These are phyloP conservation scores for Atta colombica DNA, from an alignment of 1,140 invertebrate species.

Conservation along the genomic window DNA sequence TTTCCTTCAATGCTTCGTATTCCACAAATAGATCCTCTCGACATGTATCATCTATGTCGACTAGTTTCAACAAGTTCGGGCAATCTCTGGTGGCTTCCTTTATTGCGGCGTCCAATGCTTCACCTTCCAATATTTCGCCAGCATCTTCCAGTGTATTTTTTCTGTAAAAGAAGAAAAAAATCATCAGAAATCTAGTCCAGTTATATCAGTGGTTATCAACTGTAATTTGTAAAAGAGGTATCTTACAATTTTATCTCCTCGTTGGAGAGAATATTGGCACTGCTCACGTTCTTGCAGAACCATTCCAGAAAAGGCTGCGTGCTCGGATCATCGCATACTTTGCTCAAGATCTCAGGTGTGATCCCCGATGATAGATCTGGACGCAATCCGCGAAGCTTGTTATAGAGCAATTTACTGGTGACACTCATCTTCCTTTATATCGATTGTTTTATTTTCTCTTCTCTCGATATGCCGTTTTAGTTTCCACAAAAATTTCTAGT, in stretches of 20 bases:
- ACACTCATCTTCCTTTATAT: constrained; percentile 71
- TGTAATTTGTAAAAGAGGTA: neutral
- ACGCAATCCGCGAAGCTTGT: constrained; percentile 78
- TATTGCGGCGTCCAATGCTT: constrained; percentile 79
- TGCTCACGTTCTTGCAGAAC: constrained; percentile 80
- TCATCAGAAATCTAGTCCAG: neutral
- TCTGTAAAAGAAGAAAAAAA: constrained; percentile 66
- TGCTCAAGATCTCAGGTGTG: constrained; percentile 53
- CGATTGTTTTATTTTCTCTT: neutral
- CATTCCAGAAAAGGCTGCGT: constrained; percentile 81
- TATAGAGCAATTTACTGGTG: constrained; percentile 72
- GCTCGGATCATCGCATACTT: constrained; percentile 53
- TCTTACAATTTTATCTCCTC: constrained; percentile 81
- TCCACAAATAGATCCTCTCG: constrained; percentile 63
- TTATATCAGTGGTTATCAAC: neutral
- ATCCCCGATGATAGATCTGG: constrained; percentile 68
- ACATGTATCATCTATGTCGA: constrained; percentile 66
- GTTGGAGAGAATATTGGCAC: constrained; percentile 78
- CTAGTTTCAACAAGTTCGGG: constrained; percentile 79
- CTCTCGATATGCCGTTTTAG: neutral
- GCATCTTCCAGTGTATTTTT: constrained; percentile 76
- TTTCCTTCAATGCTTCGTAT: constrained; percentile 77
- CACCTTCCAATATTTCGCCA: constrained; percentile 75
- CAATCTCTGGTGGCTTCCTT: constrained; percentile 75
- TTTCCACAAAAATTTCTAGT: neutral